Conservation (phyloP, 2,797 vertebrate genomes). For the Alfaro cultratus region DNA sequence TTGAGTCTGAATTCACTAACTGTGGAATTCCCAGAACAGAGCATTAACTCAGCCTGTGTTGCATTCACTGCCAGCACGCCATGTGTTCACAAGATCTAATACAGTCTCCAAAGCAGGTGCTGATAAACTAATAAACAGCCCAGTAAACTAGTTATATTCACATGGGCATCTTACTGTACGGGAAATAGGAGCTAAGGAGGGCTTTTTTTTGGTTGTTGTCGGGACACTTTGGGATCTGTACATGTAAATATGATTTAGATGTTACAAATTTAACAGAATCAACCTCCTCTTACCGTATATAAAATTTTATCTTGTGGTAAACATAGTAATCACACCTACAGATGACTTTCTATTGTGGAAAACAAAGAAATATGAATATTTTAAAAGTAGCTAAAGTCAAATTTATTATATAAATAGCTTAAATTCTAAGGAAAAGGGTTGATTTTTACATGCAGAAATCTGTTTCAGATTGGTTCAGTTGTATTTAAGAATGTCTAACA, state of each 20-base stretch:
- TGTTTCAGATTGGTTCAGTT: neutral
- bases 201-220: neutral
- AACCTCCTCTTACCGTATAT: neutral
- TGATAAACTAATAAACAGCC: slow-evolving; percentile 57
- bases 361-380: neutral
- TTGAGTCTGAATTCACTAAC: slow-evolving; percentile 76
- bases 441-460: neutral
- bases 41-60: slow-evolving; percentile 56
- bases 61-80: slow-evolving; percentile 50
- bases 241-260: neutral
- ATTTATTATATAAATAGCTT: neutral
- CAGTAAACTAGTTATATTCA: slow-evolving; percentile 37
- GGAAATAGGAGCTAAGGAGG: neutral
- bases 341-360: neutral
- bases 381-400: neutral
- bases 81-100: slow-evolving; percentile 59
- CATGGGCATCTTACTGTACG: neutral
- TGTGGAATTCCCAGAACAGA: slow-evolving; percentile 73
- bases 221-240: neutral
- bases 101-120: slow-evolving; percentile 51
- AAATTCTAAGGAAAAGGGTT: neutral
- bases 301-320: neutral
- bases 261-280: neutral
- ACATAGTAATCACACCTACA: neutral
- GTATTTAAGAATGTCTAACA: neutral